A percentile compares a stretch with the other conserved stretches of the same genome.
These are phyloP conservation scores for Takifugu bimaculatus DNA, from an alignment of 2,113 vertebrate genomes.

Conservation along the genomic window DNA sequence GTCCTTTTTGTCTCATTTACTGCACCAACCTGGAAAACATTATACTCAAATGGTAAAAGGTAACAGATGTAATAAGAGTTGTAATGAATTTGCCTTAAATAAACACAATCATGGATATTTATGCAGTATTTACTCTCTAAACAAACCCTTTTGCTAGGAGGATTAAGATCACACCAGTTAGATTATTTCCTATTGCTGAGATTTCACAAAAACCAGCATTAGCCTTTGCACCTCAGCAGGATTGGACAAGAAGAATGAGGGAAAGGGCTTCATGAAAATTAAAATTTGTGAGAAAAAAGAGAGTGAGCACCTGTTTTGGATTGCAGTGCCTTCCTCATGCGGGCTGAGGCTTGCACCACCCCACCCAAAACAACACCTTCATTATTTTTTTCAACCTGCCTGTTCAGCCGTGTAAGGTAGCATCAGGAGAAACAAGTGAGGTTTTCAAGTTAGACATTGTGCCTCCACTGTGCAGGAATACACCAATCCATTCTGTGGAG, in stretches of 20 bases:
- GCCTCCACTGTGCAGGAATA: neutral
- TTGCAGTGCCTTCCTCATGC: slow-evolving; percentile 34
- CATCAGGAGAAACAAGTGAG: neutral
- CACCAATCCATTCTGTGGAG: neutral
- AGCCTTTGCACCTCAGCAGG: slow-evolving; percentile 60
- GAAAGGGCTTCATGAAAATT: slow-evolving; percentile 33
- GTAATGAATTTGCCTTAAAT: neutral
- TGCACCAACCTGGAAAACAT: no score
- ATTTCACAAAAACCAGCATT: slow-evolving; percentile 40
- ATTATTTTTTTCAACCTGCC: slow-evolving; percentile 30
- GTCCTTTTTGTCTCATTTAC: neutral
- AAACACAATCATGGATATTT: neutral
- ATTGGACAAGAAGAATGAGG: slow-evolving; percentile 50
- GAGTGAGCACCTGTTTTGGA: slow-evolving; percentile 64
- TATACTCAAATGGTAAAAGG: no score
- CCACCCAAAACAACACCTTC: slow-evolving; percentile 42
- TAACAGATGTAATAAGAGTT: no score
- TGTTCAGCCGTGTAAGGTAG: slow-evolving; percentile 51
- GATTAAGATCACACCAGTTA: slow-evolving; percentile 43
- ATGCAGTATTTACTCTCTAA: no score
- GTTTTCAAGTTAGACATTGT: neutral
- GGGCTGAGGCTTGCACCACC: slow-evolving; percentile 45
- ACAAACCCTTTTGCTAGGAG: slow-evolving; percentile 2
- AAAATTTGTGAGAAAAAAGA: slow-evolving; percentile 36
- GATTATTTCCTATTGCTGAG: slow-evolving; percentile 48